Evolutionary conservation across 2,888 invertebrate genomes (phyloP), one percentile per base, ranked within the genome.

Genomic region (Seira musarum): DNA sequence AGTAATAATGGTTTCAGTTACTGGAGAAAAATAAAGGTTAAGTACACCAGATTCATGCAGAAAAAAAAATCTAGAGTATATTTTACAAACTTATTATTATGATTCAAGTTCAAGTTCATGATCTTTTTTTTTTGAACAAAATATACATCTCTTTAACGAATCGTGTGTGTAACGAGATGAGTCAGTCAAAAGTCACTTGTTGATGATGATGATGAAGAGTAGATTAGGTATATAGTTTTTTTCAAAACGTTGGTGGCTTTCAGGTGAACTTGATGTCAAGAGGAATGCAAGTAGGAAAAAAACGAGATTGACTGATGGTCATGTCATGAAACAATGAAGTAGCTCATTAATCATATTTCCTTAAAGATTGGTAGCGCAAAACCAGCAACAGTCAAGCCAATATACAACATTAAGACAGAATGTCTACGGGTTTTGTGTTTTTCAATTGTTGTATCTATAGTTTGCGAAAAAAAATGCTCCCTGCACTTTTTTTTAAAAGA

Each of bases 251-350:
- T 74, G 24, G 66, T 30, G 21, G 10, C 2, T 71, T 72, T 68
- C 60, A 73, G 79, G 73, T 79, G 79, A 79, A 79, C 79, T 79
- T 79, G 72, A 73, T 79, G 79, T 79, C 79, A 79, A 79, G 8
- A 79, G 79, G 79, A 79, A 79, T 73, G 69, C 73, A 73, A 68
- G 67, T n/a, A n/a, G n/a, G n/a, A 78, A 66, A 79, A 61, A 79
- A 68, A 79, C 68, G 68, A 79, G 79, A 79, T 79, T 79, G 79
- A 79, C 79, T 79, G 79, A 79, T 79, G 79, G 79, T 73, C 79
- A 64, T 79, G 79, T 79, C 79, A 79, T 79, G 73, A 79, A 79
- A 79, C 79, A 79, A 79, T 79, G 79, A 79, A 73, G 79, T 72
- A 63, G 79, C 72, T 73, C 79, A 79, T 79, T 79, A 79, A 79